phyloP scores from a whole-genome alignment of 2,113 vertebrate species.

The Sylvilagus bachmani region DNA sequence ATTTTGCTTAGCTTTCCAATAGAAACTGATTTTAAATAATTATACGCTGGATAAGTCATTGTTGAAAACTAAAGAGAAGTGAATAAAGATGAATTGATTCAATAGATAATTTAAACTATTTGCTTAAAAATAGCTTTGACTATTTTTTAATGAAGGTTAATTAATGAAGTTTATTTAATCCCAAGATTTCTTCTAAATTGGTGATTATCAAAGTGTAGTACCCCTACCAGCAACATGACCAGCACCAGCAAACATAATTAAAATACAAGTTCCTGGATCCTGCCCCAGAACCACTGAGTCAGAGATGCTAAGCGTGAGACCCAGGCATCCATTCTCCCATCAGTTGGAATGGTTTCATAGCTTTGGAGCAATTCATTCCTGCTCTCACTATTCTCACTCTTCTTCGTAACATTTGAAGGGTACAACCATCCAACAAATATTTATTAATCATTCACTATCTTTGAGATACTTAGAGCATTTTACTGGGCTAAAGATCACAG shows the following conservation, averaged over 20 bases:
- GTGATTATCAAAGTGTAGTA: background rate
- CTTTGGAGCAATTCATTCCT: background rate
- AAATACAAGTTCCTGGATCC: background rate
- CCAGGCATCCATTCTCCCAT: background rate
- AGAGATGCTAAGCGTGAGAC: background rate
- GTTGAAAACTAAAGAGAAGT: background rate
- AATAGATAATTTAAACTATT: background rate
- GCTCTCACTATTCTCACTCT: background rate
- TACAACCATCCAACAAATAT: background rate
- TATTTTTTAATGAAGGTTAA: no score
- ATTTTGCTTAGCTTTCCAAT: background rate
- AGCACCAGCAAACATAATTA: background rate
- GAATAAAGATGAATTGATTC: background rate
- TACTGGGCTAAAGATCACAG: background rate
- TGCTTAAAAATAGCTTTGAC: background rate
- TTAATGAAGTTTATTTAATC: background rate
- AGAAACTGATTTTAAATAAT: background rate
- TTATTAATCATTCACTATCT: background rate
- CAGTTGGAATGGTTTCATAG: no score
- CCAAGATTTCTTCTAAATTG: background rate
- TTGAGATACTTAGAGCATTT: background rate
- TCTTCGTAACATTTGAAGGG: background rate
- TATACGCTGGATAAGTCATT: background rate
- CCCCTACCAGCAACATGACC: background rate
- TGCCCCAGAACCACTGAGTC: background rate